Evolutionary conservation across 2,113 vertebrate genomes (phyloP), one percentile per base, ranked within the genome.

Genomic region (Silurus glanis): DNA sequence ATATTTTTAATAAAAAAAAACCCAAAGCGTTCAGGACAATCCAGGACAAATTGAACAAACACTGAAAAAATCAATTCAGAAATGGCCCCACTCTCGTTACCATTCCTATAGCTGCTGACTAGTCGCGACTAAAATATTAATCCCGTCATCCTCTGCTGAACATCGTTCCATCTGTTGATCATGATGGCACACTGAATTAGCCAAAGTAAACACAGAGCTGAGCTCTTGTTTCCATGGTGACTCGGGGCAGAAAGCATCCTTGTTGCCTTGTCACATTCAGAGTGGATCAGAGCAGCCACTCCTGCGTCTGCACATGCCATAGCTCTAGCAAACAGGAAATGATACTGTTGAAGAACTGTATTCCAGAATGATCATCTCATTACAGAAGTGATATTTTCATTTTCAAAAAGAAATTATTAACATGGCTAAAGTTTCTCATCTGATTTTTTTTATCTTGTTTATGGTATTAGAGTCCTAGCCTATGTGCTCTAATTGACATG

Each of bases 161-260:
- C 78, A 87, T 37, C 75, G 69, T 61, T 85, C 83, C 79, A 53
- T 85, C 69, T 88, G 83, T 85, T 69, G 59, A 78, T 88, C 80
- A 71, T 58, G 84, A 82, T 45, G 55, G 71, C 62, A 55, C 55
- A 21, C 71, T 49, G 23, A 85, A 85, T 87, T 84, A 87, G 82
- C 83, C 55, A 49, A 78, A 72, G 55, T 85, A 88, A 88, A 85
- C 71, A 85, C 59, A 85, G 69, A 28, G 28, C 79, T 25, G 3
- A 53, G 25, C 82, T 78, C 58, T 53, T 84, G 89, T 90, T 90
- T 82, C 87, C 85, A 88, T 88, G 83, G 89, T 14, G 79, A 85
- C 85, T 49, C 10, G 28, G 6, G 28, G 85, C 76, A 82, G 75
- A 80, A 87, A 53, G 51, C 62, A 84, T 84, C 61, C 23, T 53